These are phyloP conservation scores for Hemibagrus guttatus DNA, from an alignment of 2,797 vertebrate species.

Conservation along the genomic window DNA sequence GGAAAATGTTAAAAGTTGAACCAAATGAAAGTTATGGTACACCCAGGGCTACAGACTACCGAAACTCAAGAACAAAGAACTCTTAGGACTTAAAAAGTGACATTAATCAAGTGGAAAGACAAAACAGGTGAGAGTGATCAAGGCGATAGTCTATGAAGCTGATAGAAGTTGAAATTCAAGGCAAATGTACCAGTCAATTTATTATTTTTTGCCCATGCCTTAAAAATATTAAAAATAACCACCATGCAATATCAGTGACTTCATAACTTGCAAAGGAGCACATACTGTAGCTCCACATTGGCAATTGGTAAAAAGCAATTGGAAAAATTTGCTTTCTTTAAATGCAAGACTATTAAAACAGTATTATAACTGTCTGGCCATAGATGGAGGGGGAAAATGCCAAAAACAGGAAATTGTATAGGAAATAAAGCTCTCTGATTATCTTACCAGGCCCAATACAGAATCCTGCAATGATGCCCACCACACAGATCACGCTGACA, in stretches of 20 bases:
- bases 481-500: slow-evolving; percentile 79
- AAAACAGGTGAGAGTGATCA: neutral
- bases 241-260: neutral
- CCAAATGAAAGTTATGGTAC: neutral
- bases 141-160: neutral
- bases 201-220: neutral
- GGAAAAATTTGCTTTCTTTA: neutral
- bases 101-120: neutral
- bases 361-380: neutral
- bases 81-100: neutral
- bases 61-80: neutral
- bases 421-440: neutral
- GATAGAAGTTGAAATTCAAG: neutral
- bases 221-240: neutral
- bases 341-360: neutral
- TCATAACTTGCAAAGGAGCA: neutral
- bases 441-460: slow-evolving; percentile 89
- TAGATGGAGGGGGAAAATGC: neutral
- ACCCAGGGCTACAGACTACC: neutral
- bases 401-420: neutral
- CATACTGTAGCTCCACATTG: too few species aligned
- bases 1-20: neutral
- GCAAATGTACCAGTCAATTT: neutral
- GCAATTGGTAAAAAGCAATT: too few species aligned
- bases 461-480: slow-evolving; percentile 89